A percentile compares a stretch with the other conserved stretches of the same genome.
phyloP scores from a whole-genome alignment of 2,797 vertebrate genomes.

The Squalus acanthias region DNA sequence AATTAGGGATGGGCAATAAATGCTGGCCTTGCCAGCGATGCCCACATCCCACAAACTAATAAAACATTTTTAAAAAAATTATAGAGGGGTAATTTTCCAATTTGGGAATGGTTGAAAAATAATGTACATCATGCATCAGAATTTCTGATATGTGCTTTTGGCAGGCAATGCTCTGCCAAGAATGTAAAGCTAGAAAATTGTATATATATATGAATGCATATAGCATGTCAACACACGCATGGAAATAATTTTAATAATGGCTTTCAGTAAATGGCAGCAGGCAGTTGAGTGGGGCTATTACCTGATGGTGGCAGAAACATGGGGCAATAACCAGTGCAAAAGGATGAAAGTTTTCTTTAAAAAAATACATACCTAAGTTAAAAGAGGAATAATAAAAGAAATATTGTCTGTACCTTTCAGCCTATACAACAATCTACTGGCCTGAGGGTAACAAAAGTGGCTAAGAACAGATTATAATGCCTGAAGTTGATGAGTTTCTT shows the following conservation, averaged over 20 bases:
- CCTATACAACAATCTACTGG: not conserved
- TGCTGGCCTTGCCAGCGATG: too few species aligned
- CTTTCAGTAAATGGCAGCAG: not conserved
- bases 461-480: not conserved
- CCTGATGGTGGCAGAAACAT: not conserved
- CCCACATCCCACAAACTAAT: too few species aligned
- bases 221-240: not conserved
- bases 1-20: too few species aligned
- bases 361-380: not conserved
- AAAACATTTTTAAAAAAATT: not conserved
- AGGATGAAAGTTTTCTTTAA: not conserved
- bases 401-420: not conserved
- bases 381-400: not conserved
- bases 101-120: not conserved
- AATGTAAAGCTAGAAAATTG: too few species aligned
- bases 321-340: not conserved
- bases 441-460: not conserved
- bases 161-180: too few species aligned
- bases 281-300: not conserved
- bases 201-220: too few species aligned
- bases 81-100: not conserved
- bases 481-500: not conserved
- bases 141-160: not conserved
- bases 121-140: not conserved
- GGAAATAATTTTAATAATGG: not conserved